Evolutionary conservation across 2,797 vertebrate species (phyloP).

Genomic region (Perodicticus potto): DNA sequence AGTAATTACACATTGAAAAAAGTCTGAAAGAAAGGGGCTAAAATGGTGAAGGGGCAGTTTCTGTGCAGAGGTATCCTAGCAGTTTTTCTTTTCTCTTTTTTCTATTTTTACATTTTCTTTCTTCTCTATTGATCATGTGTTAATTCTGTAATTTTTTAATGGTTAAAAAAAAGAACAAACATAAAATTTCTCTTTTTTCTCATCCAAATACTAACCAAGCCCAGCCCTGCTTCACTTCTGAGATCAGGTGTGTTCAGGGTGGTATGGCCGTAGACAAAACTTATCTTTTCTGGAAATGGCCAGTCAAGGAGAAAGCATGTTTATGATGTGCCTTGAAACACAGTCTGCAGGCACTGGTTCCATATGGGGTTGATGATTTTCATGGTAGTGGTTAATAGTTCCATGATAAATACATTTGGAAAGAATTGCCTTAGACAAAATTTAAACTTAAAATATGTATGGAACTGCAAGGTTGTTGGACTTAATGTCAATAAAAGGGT

Average conservation of each 20-base stretch:
- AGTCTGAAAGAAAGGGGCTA: neutral
- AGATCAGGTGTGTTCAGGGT: no score
- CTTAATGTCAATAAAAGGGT: neutral
- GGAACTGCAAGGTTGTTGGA: neutral
- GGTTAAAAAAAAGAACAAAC: neutral
- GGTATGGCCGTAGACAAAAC: no score
- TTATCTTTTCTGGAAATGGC: neutral
- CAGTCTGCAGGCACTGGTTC: neutral
- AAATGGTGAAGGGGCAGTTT: neutral
- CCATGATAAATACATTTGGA: neutral
- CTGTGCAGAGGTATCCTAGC: neutral
- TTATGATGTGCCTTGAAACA: neutral
- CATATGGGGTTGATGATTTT: neutral
- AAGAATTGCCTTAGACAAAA: neutral
- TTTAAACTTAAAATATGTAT: neutral
- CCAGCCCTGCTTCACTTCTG: no score
- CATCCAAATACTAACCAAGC: no score
- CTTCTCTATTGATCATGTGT: neutral
- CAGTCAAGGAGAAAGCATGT: neutral
- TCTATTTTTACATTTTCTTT: constrained; percentile 6
- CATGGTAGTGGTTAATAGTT: neutral
- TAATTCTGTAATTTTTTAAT: neutral
- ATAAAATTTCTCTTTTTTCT: neutral
- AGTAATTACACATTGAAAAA: neutral
- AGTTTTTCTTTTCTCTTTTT: neutral